These are phyloP conservation scores for Clanis bilineata DNA, from an alignment of 2,888 invertebrate species.

Conservation along the genomic window DNA sequence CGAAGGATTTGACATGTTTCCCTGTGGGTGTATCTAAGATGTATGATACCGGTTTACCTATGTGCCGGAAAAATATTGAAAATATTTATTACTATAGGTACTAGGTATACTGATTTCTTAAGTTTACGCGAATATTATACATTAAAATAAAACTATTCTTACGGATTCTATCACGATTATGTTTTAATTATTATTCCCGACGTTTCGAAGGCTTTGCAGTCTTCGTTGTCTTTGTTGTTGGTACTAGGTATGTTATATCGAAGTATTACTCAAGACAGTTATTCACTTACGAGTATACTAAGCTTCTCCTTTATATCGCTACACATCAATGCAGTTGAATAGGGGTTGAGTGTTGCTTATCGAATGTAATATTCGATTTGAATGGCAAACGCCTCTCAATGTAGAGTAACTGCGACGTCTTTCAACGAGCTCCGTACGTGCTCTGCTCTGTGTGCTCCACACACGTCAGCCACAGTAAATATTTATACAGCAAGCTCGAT, in stretches of 20 bases:
- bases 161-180: too few relatives aligned
- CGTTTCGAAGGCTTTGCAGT: too few relatives aligned
- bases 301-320: background rate
- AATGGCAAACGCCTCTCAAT: conserved; percentile 27
- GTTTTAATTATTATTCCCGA: too few relatives aligned
- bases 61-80: background rate
- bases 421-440: conserved; percentile 28
- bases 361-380: conserved; percentile 26
- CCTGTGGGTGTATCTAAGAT: too few relatives aligned
- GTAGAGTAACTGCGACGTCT: conserved; percentile 22
- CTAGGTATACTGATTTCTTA: background rate
- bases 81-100: background rate
- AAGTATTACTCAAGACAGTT: background rate
- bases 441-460: too few relatives aligned
- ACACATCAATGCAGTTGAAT: conserved; percentile 7
- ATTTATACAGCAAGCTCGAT: background rate
- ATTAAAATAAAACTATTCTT: too few relatives aligned
- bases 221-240: too few relatives aligned
- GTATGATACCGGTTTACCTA: too few relatives aligned
- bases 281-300: background rate
- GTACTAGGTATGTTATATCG: too few relatives aligned
- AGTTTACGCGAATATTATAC: too few relatives aligned
- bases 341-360: conserved; percentile 21
- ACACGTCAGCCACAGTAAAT: conserved; percentile 10
- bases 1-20: background rate